Evolutionary conservation across 2,113 vertebrate genomes (phyloP), one percentile per base, ranked within the genome.

Genomic region (Motacilla tschutschensis): DNA sequence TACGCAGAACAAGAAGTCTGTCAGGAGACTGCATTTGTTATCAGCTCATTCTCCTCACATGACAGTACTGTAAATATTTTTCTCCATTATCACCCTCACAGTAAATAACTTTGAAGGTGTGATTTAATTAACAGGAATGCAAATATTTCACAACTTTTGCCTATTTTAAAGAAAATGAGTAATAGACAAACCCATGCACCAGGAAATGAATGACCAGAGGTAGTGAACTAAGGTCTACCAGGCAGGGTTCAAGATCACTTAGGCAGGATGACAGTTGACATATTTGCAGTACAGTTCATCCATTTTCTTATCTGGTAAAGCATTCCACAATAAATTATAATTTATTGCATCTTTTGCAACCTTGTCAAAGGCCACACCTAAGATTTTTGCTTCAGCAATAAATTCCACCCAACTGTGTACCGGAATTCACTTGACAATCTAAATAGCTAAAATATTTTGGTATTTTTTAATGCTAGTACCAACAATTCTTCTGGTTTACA

Each of bases 41-140:
- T 84, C 92, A 93, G 81, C 64, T 93, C 38, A 20, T 66, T 86
- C 54, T 83, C 84, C 67, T 73, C 65, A 94, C 44, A 79, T 83
- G 79, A 59, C 71, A 93, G 60, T 55, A 91, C 66, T 72, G 88
- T 92, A 95, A 96, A 93, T 95, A 95, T 92, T 94, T 94, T 93
- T 92, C 78, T 88, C 93, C 53, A 88, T 89, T 94, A 94, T 95
- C 91, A 85, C 36, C 10, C 50, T 87, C 62, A 83, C 83, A 92
- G 76, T 92, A 96, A 95, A 93, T 91, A 94, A 85, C 90, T 92
- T 90, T 59, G 60, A 89, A 95, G 81, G 93, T 93, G 87, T 87
- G 81, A 96, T 77, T 92, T 88, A 76, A 94, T 90, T 83, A 79
- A 83, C 31, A 88, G 46, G 73, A 85, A 93, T 85, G 73, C 59